Evolutionary conservation across 2,113 vertebrate genomes (phyloP).

Genomic region (Laticauda laticaudata): DNA sequence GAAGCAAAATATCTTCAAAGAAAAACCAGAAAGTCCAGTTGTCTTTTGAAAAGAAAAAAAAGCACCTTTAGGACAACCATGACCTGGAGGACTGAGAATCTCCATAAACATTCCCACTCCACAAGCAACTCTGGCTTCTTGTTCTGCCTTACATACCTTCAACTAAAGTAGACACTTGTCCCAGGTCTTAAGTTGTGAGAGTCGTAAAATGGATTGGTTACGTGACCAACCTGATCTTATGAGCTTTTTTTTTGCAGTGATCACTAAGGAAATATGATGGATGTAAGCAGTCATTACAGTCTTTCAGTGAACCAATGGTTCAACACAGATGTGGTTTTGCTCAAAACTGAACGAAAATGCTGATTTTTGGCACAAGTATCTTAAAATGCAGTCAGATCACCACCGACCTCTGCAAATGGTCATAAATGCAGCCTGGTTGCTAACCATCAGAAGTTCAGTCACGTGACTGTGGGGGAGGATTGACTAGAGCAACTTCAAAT

Average conservation of each 20-base stretch:
- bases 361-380: not conserved
- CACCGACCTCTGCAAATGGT: not conserved
- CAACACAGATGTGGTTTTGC: too few relatives aligned
- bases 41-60: too few relatives aligned
- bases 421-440: not conserved
- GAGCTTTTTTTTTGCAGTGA: not conserved
- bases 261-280: not conserved
- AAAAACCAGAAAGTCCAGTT: too few relatives aligned
- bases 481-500: not conserved
- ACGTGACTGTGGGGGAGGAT: not conserved
- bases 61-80: too few relatives aligned
- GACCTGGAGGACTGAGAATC: too few relatives aligned
- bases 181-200: not conserved
- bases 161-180: too few relatives aligned
- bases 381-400: not conserved
- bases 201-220: not conserved
- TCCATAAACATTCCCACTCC: too few relatives aligned
- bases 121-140: too few relatives aligned
- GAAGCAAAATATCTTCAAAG: too few relatives aligned
- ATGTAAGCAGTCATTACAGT: not conserved
- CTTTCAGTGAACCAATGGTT: not conserved
- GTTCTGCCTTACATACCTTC: too few relatives aligned
- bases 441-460: not conserved
- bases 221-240: not conserved
- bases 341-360: not conserved